Base-by-base conservation (phyloP, 2,113 vertebrate genomes). In the Ctenodactylus gundi region DNA sequence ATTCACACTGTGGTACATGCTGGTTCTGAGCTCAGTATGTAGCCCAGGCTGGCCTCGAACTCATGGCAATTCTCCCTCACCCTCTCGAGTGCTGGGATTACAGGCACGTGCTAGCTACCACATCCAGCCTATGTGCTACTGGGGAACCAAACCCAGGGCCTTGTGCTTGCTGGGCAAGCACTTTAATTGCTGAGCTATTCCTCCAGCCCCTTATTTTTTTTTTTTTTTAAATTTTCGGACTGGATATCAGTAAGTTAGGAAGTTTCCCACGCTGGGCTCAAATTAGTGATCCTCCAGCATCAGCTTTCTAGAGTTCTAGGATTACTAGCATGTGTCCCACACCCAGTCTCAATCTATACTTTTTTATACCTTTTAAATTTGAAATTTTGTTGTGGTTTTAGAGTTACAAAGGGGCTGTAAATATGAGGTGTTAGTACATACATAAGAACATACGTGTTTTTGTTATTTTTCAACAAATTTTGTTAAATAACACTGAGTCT, bases 401-500 rank as follows among this genome's bases (percentile, higher is more conserved):
- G 72, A 67, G 18, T 89, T 84, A 53, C 14, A 1, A 68, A 90
- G 62, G 39, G 86, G 51, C 18, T 77, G 46, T 5, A 62, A 12
- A 27, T 4, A n/a, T 87, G 44, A 92, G 49, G 20, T 84, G 1
- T 80, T 68, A 27, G 85, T 20, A 75, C 12, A 44, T 76, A 46
- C 25, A 80, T 49, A 78, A 21, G 23, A 49, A 64, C 18, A 39
- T 23, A 31, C 41, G 17, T 44, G 14, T 82, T 82, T 46, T 27
- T 41, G 36, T 68, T 82, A 15, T 76, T 89, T 95, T 94, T 64
- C 15, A 95, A 70, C 34, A 70, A 41, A 64, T 81, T 58, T 93
- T 90, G 27, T 15, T 62, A 67, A 85, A 75, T 3, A 85, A 23
- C 76, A 44, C n/a, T 84, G 20, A 90, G 46, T 23, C 36, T 84